These are phyloP conservation scores for Stenurella melanura DNA, from an alignment of 2,888 invertebrate species.

Conservation along the genomic window DNA sequence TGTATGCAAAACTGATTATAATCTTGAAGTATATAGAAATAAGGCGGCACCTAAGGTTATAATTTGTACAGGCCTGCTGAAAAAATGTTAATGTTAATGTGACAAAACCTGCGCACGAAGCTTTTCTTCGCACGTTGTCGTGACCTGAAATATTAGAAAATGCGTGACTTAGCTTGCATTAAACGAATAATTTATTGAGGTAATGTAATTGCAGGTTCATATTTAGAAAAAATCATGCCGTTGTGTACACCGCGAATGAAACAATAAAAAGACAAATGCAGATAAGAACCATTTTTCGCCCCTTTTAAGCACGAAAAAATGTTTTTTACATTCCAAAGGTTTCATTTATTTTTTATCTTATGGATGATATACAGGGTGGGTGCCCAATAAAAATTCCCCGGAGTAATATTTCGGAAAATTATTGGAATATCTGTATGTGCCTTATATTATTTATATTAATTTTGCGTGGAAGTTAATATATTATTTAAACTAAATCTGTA, in stretches of 20 bases:
- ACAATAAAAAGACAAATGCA: no score
- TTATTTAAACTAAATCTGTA: no score
- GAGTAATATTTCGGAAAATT: no score
- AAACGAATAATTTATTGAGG: constrained; percentile 17
- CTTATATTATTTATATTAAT: no score
- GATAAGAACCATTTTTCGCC: no score
- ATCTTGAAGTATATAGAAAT: constrained; percentile 16
- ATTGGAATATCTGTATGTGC: no score
- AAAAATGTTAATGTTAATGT: constrained; percentile 18
- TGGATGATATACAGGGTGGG: no score
- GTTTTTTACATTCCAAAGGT: no score
- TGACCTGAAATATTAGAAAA: constrained; percentile 22
- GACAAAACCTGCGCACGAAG: constrained; percentile 2
- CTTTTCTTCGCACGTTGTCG: constrained; percentile 4
- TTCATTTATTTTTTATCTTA: no score
- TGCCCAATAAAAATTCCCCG: no score
- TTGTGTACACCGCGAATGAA: neutral
- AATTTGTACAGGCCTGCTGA: neutral
- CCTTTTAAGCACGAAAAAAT: no score
- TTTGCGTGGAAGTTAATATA: no score
- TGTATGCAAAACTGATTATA: neutral
- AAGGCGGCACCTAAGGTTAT: constrained; percentile 1
- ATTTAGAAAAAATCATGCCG: neutral
- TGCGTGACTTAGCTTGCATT: constrained; percentile 32
- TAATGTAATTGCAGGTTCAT: neutral